Base-by-base conservation (phyloP, 1,140 invertebrate species). In the Hycleus cichorii region DNA sequence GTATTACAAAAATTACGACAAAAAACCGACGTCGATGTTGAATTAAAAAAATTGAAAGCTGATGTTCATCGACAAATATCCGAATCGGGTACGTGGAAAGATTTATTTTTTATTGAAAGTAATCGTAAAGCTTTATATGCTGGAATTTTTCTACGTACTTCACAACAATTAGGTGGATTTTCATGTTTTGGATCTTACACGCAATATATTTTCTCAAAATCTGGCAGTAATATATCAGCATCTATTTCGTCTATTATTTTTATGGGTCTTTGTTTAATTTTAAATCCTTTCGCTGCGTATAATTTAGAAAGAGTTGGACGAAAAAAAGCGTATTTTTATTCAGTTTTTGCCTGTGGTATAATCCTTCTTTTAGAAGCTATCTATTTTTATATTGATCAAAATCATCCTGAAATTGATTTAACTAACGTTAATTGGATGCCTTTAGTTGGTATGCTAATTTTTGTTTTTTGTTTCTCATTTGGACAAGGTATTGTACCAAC, bases 251-350 rank as follows among this genome's bases (percentile, higher is more conserved):
- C 64, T 2, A 69, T 68, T 10, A 66, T 68, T 42, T 66, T 63
- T 40, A 54, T 52, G 12, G 57, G 61, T 1, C 77, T 87, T 3
- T 85, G 87, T 59, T 74, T 90, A 1, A 57, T 82, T 0, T 83
- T 83, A 0, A 83, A 83, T 0, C 75, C 80, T 6, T 65, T 81
- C 51, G 80, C 83, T 0, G 81, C 81, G 0, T 70, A 83, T 39
- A 68, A 86, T 39, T 84, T 89, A 50, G 88, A 91, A 72, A 80
- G 79, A 54, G 76, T 80, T 18, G 88, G 90, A 7, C 77, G 89
- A 63, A 81, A 81, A 67, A 78, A 80, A 18, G 73, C 90, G 7
- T 73, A 89, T 9, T 70, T 84, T 3, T 65, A 82, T 27, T 87
- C 85, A 0, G 79, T 76, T 39, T 70, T 71, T 27, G 77, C 78